Base-by-base conservation (phyloP, 2,797 vertebrate species). In the Cryptoprocta ferox region DNA sequence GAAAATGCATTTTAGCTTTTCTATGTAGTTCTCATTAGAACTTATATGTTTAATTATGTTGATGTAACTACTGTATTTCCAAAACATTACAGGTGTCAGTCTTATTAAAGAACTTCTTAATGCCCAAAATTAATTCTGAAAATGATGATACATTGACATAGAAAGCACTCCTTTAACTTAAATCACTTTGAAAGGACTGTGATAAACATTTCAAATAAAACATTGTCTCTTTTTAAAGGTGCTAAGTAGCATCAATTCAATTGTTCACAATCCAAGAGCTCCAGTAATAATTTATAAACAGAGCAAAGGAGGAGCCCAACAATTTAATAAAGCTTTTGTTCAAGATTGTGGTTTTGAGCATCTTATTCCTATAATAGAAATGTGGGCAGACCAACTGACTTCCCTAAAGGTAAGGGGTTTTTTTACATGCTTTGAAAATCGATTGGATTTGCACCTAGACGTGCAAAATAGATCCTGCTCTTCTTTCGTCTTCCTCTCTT, bases 301-400 rank as follows among this genome's bases (percentile, higher is more conserved):
- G 91, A 98, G 98, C 85, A 98, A 98, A 98, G 97, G 98, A 61
- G 88, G 94, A 13, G 21, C 42, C 75, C 97, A 97, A 75, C 96
- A 88, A 42, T 28, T 10, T 18, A 42, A 53, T 16, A 83, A 98
- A 56, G 96, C 93, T 39, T 65, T 87, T 6, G 32, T 30, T 18
- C 97, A 98, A 68, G 98, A 89, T 30, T 97, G 96, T 35, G 99
- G 98, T 83, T 99, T 99, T 98, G 98, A 99, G 85, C 98, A 98
- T 82, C 98, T 99, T 53, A 96, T 99, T 11, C 98, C 99, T 1
- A 98, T 99, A 0, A 94, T 99, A 98, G 98, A 99, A 94, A 97
- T 99, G 97, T 99, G 99, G 99, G 99, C 99, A 78, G 99, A 99
- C 85, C 99, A 99, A 91, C 98, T 99, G 10, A 80, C 95, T 85